Conservation (phyloP, 2,797 vertebrate species). For the Halcyon badia region DNA sequence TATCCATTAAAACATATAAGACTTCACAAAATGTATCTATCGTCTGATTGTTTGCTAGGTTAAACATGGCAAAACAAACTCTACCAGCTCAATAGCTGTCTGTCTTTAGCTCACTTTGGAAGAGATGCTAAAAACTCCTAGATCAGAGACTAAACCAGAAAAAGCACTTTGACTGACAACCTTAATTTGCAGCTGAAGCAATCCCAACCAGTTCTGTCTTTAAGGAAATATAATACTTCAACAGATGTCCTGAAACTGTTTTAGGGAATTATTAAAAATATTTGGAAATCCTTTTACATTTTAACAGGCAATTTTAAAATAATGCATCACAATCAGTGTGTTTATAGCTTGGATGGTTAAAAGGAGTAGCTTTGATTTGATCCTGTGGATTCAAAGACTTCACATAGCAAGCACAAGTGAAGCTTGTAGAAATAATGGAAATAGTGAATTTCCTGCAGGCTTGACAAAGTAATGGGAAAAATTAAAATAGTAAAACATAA, state of each 20-base stretch:
- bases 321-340: neutral
- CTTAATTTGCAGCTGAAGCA: conserved; percentile 38
- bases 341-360: neutral
- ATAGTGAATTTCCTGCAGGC: neutral
- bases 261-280: neutral
- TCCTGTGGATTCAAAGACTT: neutral
- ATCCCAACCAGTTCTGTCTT: neutral
- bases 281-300: neutral
- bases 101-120: neutral
- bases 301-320: conserved; percentile 15
- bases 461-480: neutral
- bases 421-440: neutral
- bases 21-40: neutral
- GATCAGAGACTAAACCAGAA: neutral
- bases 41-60: neutral
- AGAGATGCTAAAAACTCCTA: conserved; percentile 36
- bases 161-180: conserved; percentile 38
- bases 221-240: conserved; percentile 14
- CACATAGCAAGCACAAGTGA: neutral
- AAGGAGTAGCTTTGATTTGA: neutral
- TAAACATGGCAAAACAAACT: conserved; percentile 46
- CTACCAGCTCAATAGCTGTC: neutral
- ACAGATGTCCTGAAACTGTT: conserved; percentile 13
- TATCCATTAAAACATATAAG: neutral
- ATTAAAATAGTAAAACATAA: neutral